Evolutionary conservation across 2,888 invertebrate species (phyloP).

Genomic region (Monochamus alternatus): DNA sequence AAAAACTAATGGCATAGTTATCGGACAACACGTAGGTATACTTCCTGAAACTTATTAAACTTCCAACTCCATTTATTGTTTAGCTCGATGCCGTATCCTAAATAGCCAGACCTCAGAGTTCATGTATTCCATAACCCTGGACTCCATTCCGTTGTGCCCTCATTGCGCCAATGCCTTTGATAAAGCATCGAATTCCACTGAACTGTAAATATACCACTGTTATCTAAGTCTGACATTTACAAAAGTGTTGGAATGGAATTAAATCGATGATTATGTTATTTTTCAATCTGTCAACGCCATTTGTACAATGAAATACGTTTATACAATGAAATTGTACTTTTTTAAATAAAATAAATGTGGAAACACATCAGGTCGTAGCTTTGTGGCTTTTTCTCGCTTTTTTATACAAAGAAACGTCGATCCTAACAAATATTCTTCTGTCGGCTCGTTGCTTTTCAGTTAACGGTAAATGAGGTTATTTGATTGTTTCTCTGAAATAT

Average conservation of each 20-base stretch:
- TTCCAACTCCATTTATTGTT: conserved; percentile 13
- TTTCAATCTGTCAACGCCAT: not conserved
- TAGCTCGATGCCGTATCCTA: conserved; percentile 5
- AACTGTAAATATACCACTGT: conserved; percentile 14
- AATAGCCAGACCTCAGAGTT: conserved; percentile 26
- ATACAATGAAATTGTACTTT: too few relatives aligned
- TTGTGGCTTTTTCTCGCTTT: too few relatives aligned
- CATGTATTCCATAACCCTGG: conserved; percentile 17
- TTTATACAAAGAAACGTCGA: too few relatives aligned
- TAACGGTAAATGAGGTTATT: too few relatives aligned
- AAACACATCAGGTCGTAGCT: too few relatives aligned
- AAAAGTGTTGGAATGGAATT: conserved; percentile 3
- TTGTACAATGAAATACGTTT: too few relatives aligned
- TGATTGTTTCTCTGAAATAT: too few relatives aligned
- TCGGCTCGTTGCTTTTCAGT: too few relatives aligned
- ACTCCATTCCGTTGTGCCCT: not conserved
- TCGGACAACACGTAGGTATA: not conserved
- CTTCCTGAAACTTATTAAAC: not conserved
- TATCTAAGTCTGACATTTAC: conserved; percentile 16
- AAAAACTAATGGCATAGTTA: too few relatives aligned
- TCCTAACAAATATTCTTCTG: too few relatives aligned
- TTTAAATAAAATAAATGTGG: too few relatives aligned
- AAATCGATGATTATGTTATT: conserved; percentile 3
- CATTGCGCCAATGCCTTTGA: conserved; percentile 14
- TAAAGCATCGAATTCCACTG: conserved; percentile 7